These are phyloP conservation scores for Mactromeris polynyma DNA, from an alignment of 2,888 invertebrate genomes.

Conservation along the genomic window DNA sequence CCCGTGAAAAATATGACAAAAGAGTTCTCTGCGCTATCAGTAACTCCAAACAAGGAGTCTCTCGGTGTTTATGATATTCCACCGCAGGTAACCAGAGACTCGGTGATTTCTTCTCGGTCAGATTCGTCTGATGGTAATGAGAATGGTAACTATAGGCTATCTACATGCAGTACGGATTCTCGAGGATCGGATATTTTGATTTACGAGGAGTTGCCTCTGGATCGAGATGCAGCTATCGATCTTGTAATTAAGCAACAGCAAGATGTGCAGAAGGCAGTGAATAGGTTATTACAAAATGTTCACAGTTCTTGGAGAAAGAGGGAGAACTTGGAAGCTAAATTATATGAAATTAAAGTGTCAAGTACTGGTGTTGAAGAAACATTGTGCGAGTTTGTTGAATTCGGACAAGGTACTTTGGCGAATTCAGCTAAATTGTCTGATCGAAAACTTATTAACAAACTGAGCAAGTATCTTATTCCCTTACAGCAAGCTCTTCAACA, in stretches of 20 bases:
- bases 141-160: constrained; percentile 75
- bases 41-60: constrained; percentile 50
- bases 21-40: constrained; percentile 61
- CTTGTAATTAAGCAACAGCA: constrained; percentile 92
- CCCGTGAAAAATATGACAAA: constrained; percentile 70
- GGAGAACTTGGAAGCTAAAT: constrained; percentile 92
- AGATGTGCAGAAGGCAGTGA: constrained; percentile 94
- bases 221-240: constrained; percentile 92
- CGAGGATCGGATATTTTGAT: constrained; percentile 77
- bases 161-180: constrained; percentile 81
- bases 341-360: constrained; percentile 94
- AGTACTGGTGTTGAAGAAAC: constrained; percentile 93
- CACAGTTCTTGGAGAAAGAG: constrained; percentile 92
- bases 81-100: constrained; percentile 87
- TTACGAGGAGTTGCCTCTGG: constrained; percentile 90
- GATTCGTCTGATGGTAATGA: constrained; percentile 80
- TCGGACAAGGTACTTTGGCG: constrained; percentile 95
- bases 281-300: constrained; percentile 92
- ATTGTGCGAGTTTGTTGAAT: constrained; percentile 95
- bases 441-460: constrained; percentile 81
- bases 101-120: constrained; percentile 80
- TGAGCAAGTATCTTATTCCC: constrained; percentile 81
- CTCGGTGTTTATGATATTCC: constrained; percentile 87
- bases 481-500: constrained; percentile 80
- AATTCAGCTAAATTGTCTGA: constrained; percentile 91